These are phyloP conservation scores for Phenganax marumi DNA, from an alignment of 92 coral and sea anemone species.

Conservation along the genomic window DNA sequence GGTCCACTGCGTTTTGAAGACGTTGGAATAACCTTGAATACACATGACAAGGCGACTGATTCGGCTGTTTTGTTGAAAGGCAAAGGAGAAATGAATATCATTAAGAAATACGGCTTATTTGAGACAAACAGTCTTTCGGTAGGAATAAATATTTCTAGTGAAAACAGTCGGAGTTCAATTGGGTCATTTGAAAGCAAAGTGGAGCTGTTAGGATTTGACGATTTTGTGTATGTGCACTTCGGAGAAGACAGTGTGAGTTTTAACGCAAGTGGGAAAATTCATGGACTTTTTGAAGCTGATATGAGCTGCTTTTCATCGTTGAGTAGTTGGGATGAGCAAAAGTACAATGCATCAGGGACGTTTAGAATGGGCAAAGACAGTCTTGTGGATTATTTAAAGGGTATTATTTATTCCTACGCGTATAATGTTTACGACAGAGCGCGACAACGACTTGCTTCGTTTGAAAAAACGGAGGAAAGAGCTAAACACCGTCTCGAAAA, in stretches of 20 bases:
- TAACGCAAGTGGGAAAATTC: constrained; percentile 18
- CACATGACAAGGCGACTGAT: neutral
- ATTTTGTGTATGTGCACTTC: constrained; percentile 10
- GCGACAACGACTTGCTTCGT: neutral
- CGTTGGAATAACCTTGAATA: neutral
- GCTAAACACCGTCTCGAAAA: constrained; percentile 17
- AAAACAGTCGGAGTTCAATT: neutral
- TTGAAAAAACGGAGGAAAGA: neutral
- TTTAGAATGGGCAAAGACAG: neutral
- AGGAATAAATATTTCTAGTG: neutral
- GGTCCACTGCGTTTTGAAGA: constrained; percentile 22
- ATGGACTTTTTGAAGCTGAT: constrained; percentile 12
- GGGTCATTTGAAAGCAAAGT: constrained; percentile 27
- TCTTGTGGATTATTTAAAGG: neutral
- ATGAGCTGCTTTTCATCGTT: constrained; percentile 23
- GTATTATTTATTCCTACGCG: neutral
- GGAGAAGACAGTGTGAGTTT: constrained; percentile 15
- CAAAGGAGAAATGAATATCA: neutral
- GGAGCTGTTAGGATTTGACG: constrained; percentile 11
- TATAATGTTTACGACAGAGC: constrained; percentile 1
- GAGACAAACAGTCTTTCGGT: neutral
- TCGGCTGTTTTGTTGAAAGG: neutral
- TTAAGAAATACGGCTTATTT: neutral
- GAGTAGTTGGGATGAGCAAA: constrained; percentile 12
- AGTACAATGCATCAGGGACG: neutral